Percentiles rank a stretch among this genome's conserved stretches.
These are phyloP conservation scores for Pachyramphus minor DNA, from an alignment of 2,113 vertebrate species.

Conservation along the genomic window DNA sequence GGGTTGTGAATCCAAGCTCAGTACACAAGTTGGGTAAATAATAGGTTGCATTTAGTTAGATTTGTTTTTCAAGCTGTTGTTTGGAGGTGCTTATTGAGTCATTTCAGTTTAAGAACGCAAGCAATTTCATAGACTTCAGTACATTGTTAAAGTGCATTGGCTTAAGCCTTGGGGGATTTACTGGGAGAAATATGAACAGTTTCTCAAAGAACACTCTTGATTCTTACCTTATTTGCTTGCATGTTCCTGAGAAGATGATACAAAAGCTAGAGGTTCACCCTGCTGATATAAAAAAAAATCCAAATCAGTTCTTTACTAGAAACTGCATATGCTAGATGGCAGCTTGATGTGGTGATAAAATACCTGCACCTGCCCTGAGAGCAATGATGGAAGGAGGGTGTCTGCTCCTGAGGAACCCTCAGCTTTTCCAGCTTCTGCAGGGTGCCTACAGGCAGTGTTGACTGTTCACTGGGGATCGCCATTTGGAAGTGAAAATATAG, in stretches of 20 bases:
- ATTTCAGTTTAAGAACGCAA: constrained; percentile 9
- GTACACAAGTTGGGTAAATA: background rate
- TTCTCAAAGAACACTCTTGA: background rate
- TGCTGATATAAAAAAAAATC: background rate
- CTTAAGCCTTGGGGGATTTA: background rate
- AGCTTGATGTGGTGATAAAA: background rate
- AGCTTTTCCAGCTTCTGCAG: background rate
- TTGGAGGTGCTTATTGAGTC: background rate
- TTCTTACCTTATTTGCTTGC: background rate
- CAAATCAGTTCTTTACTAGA: background rate
- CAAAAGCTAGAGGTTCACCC: background rate
- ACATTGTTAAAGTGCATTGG: background rate
- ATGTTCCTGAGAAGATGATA: background rate
- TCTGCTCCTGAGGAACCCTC: background rate
- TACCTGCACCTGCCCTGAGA: background rate
- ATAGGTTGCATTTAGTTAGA: background rate
- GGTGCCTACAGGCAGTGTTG: background rate
- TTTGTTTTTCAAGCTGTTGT: background rate
- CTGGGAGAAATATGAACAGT: background rate
- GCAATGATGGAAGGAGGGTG: background rate
- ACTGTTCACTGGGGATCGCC: background rate
- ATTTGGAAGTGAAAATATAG: background rate
- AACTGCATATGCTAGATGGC: background rate
- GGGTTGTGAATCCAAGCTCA: background rate
- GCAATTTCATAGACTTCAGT: background rate